Conservation (phyloP, 2,113 vertebrate species). For the Orycteropus afer region DNA sequence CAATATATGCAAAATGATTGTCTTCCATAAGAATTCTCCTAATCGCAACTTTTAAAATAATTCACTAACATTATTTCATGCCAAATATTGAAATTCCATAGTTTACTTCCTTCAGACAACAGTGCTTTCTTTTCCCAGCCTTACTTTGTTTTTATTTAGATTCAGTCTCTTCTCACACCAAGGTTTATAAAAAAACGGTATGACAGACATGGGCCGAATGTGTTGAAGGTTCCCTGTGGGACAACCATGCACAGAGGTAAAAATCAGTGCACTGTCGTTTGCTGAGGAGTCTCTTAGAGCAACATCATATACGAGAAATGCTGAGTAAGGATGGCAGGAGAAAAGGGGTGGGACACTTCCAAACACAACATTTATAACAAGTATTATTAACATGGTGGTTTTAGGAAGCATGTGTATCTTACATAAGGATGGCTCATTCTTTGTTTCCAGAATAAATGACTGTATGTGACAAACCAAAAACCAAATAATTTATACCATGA, state of each 20-base stretch:
- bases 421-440: conserved; percentile 54
- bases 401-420: conserved; percentile 61
- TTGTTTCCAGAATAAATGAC: conserved; percentile 57
- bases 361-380: conserved; percentile 43
- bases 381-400: conserved; percentile 41
- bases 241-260: conserved; percentile 23
- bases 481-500: conserved; percentile 34
- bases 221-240: conserved; percentile 39
- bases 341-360: conserved; percentile 42
- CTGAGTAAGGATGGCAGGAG: conserved; percentile 55
- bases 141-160: conserved; percentile 50
- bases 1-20: background rate
- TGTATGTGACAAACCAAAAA: conserved; percentile 57
- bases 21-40: background rate
- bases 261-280: background rate
- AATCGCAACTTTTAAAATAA: conserved; percentile 26
- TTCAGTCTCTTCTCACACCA: conserved; percentile 32
- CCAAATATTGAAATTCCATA: background rate
- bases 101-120: conserved; percentile 42
- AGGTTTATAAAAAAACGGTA: conserved; percentile 61
- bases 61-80: background rate
- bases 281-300: conserved; percentile 13
- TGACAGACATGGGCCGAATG: conserved; percentile 51
- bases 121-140: background rate
- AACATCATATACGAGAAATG: conserved; percentile 40